phyloP scores from a whole-genome alignment of 1,140 invertebrate species.

The Eumeta japonica region DNA sequence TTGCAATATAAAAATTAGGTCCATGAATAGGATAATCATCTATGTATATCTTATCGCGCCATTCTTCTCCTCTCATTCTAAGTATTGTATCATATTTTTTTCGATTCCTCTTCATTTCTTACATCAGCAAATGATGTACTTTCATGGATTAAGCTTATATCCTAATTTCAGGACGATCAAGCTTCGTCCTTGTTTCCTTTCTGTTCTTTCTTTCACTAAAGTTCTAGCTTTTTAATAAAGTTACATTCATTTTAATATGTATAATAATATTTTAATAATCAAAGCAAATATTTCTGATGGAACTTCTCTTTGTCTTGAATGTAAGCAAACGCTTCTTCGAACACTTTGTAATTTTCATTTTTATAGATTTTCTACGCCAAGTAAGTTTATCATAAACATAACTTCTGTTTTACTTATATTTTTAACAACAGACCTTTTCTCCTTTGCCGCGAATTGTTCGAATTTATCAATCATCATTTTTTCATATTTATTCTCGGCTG shows the following conservation, averaged over 20 bases:
- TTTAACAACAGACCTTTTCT: conserved; percentile 50
- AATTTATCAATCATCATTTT: conserved; percentile 48
- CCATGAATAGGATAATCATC: conserved; percentile 57
- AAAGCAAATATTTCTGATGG: conserved; percentile 42
- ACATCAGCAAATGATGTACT: too few relatives aligned
- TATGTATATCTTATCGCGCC: conserved; percentile 53
- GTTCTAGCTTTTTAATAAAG: conserved; percentile 34
- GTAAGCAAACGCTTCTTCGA: conserved; percentile 39
- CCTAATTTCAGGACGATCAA: conserved; percentile 30
- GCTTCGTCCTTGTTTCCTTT: conserved; percentile 42
- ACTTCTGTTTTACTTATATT: conserved; percentile 52
- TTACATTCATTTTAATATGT: conserved; percentile 47
- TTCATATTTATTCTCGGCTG: too few relatives aligned
- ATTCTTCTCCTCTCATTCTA: conserved; percentile 56
- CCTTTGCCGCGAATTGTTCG: conserved; percentile 37
- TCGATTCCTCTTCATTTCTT: conserved; percentile 30
- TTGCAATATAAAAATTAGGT: conserved; percentile 56
- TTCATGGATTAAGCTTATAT: conserved; percentile 21
- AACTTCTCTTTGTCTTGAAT: conserved; percentile 44
- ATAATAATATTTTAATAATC: conserved; percentile 47
- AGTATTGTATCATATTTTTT: conserved; percentile 52
- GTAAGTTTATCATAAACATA: conserved; percentile 49
- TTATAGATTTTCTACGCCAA: conserved; percentile 45
- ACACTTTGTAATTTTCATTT: conserved; percentile 40
- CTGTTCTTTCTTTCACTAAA: conserved; percentile 40